phyloP scores from a whole-genome alignment of 2,113 vertebrate species.

The Poecile atricapillus region DNA sequence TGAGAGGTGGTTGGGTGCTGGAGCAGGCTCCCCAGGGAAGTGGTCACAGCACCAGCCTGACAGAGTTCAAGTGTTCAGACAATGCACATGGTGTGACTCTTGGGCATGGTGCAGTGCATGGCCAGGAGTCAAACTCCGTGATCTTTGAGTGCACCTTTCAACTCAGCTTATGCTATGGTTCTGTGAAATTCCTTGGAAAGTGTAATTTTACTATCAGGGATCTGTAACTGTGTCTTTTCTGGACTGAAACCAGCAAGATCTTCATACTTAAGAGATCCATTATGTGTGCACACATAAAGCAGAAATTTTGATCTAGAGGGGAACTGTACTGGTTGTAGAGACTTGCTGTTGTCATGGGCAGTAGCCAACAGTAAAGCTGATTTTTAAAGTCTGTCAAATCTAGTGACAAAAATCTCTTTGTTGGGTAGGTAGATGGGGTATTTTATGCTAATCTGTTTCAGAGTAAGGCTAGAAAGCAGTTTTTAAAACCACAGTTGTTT shows the following conservation, averaged over 20 bases:
- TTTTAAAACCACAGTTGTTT: neutral
- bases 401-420: neutral
- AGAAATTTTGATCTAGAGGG: neutral
- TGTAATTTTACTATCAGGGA: neutral
- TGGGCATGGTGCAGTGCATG: neutral
- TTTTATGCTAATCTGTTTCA: neutral
- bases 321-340: neutral
- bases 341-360: neutral
- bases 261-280: neutral
- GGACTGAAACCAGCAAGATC: neutral
- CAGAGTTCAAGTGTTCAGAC: fast-evolving
- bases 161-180: neutral
- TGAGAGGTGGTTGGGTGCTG: fast-evolving
- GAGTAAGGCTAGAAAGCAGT: neutral
- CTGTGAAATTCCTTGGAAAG: neutral
- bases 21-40: neutral
- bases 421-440: neutral
- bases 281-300: neutral
- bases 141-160: neutral
- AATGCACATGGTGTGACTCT: neutral
- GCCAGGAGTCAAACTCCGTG: neutral
- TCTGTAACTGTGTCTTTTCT: neutral
- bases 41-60: neutral
- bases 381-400: neutral
- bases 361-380: neutral